Evolutionary conservation across 2,888 invertebrate genomes (phyloP).

Genomic region (Anarsia innoxiella): DNA sequence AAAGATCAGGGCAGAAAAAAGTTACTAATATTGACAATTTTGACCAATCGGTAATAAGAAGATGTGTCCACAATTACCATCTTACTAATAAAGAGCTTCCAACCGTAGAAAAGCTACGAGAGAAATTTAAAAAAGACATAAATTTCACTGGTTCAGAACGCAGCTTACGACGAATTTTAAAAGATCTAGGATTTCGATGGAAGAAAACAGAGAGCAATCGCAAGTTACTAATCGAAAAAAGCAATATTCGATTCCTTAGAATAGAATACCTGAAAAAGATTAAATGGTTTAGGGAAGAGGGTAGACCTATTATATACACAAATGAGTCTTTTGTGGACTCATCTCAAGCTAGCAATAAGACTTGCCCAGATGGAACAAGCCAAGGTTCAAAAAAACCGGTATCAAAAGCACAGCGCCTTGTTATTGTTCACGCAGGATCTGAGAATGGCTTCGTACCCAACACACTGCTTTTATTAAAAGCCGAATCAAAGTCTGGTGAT

Average conservation of each 20-base stretch:
- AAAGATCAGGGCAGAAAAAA: slow-evolving; percentile 12
- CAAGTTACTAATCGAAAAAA: slow-evolving; percentile 21
- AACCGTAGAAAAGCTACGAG: slow-evolving; percentile 20
- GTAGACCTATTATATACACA: slow-evolving; percentile 11
- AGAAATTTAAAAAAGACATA: slow-evolving; percentile 17
- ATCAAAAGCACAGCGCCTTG: slow-evolving; percentile 21
- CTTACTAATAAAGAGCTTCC: slow-evolving; percentile 14
- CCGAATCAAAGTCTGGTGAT: slow-evolving; percentile 23
- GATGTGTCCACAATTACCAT: slow-evolving; percentile 27
- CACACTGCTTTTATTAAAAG: slow-evolving; percentile 20
- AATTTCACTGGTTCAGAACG: slow-evolving; percentile 20
- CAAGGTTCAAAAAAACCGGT: slow-evolving; percentile 16
- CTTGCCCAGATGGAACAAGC: slow-evolving; percentile 10
- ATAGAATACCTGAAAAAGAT: slow-evolving; percentile 21
- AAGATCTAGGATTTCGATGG: slow-evolving; percentile 15
- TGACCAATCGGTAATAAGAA: slow-evolving; percentile 28
- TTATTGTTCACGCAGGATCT: slow-evolving; percentile 17
- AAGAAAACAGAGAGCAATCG: slow-evolving; percentile 23
- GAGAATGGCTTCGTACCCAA: slow-evolving; percentile 17
- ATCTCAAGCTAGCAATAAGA: slow-evolving; percentile 6
- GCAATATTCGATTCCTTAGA: slow-evolving; percentile 20
- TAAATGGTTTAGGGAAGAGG: slow-evolving; percentile 8
- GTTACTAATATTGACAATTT: slow-evolving; percentile 27
- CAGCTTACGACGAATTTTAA: slow-evolving; percentile 14
- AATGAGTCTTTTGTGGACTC: slow-evolving; percentile 11